Evolutionary conservation across 1,140 invertebrate genomes (phyloP), one percentile per base, ranked within the genome.

Genomic region (Pseudomyrmex dendroicus): DNA sequence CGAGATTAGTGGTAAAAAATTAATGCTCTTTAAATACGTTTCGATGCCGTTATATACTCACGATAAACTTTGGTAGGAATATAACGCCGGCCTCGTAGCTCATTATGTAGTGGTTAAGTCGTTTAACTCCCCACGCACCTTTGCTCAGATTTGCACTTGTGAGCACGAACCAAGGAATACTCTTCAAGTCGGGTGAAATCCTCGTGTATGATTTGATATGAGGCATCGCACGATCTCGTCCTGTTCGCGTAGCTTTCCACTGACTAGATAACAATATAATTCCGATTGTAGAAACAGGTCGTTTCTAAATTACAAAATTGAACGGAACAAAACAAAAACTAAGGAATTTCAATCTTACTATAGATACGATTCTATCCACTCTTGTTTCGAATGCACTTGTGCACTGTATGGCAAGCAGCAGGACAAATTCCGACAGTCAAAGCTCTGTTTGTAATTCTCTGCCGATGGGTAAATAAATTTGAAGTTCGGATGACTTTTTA

Each of bases 61-160:
- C 97, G 92, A 98, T 95, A 92, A 97, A 96, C 92, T 96, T 95
- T 0, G 99, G 99, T 62, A 99, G 87, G 89, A 99, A 98, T 10
- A 99, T 90, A 10, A 99, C 97, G 0, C 98, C 98, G 25, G 97
- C 96, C 95, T 99, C 99, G 92, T 98, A 99, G 61, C 97, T 99
- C 91, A 97, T 95, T 2, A 98, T 96, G 84, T 96, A 96, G 62
- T 97, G 93, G 77, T 95, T 90, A 52, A 95, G 62, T 95, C 95
- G 80, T 95, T 95, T 88, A 17, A 94, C 95, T 76, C 98, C 98
- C 98, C 98, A 99, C 0, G 98, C 98, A 17, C 98, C 98, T 95
- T 99, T 99, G 13, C 98, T 99, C 8, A 99, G 93, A 94, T 99
- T 99, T 0, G 97, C 98, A 88, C 98, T 99, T 0, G 98, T 99